Base-by-base conservation (phyloP, 2,113 vertebrate species). In the Chloropsis hardwickii region DNA sequence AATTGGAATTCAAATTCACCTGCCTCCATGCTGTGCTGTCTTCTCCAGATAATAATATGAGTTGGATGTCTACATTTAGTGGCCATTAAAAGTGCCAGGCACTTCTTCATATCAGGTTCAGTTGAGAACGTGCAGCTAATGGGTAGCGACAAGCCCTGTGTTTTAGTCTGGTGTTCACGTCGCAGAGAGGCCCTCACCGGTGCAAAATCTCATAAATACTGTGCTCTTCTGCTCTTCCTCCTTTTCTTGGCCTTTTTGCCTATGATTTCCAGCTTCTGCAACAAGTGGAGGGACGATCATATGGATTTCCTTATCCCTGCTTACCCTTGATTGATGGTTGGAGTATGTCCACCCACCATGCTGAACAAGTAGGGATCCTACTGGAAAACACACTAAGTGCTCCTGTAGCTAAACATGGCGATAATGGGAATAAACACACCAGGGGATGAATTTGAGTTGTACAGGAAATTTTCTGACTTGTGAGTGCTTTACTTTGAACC, bases 391-490 rank as follows among this genome's bases (percentile, higher is more conserved):
- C 67, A 14, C 87, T 80, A 77, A 91, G 81, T 94, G 93, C 92
- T 90, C 40, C 85, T 64, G 71, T 58, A 74, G 94, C 83, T 95
- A 95, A 93, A 94, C 93, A 94, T 80, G 78, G 62, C 7, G 91
- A 94, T 96, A 95, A 91, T 90, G 47, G 88, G 95, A 81, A 90
- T 95, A 96, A 95, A 95, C 95, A 95, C 84, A 56, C 73, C 50
- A 45, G 71, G 79, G 74, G 47, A 74, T 88, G 87, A 88, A 72
- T 62, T 96, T n/a, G 88, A 84, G 74, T 94, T 90, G 90, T 74
- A 69, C 84, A 51, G 87, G 71, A 92, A 95, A 77, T 80, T 92
- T 95, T 96, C 79, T 14, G 80, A 95, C 82, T 96, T 66, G n/a
- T 47, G 82, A 94, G 56, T 78, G 70, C 60, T 94, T 88, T 95